Base-by-base conservation (phyloP, 92 coral and sea anemone species). In the Epizoanthus fatuus region DNA sequence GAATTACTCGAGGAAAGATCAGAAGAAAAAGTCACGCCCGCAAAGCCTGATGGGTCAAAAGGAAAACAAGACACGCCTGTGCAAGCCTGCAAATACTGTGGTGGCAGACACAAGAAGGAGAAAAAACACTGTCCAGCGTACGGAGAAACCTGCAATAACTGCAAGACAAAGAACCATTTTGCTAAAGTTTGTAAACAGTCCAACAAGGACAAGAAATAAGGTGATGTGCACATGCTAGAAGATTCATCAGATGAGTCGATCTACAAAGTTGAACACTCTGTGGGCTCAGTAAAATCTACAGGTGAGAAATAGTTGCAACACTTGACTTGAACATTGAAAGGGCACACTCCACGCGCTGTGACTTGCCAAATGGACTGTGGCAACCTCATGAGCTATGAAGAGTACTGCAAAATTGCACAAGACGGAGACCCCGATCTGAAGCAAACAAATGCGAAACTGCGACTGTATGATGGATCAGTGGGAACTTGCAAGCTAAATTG, bases 381-480 rank as follows among this genome's bases (percentile, higher is more conserved):
- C 32, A 82, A 22, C 32, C 37, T 58, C 1, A 69, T 69, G 9
- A 25, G 52, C 55, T 83, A 22, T 22, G 25, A 22, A 22, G 25
- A 22, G 0, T 22, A 22, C 25, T 22, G 87, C 87, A 83, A 83
- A 67, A 57, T 83, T 37, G 80, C 69, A 57, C 80, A 83, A 37
- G 87, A 69, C 25, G 80, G 87, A 68, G 63, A 83, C 49, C 55
- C 72, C 15, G 75, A 83, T 55, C 29, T 57, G 44, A 53, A 55
- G 56, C 54, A 72, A 53, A 49, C 69, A 32, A 45, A 63, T 79
- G 60, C 74, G 7, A 79, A 63, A 16, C 62, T 80, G 22, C 58
- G 77, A 49, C 37, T 81, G 15, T 81, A 67, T 54, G 86, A 81
- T 69, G 68, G 86, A 16, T 52, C 86, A 37, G 79, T 45, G 53